Evolutionary conservation across 2,888 invertebrate genomes (phyloP).

Genomic region (Coenonympha arcania): DNA sequence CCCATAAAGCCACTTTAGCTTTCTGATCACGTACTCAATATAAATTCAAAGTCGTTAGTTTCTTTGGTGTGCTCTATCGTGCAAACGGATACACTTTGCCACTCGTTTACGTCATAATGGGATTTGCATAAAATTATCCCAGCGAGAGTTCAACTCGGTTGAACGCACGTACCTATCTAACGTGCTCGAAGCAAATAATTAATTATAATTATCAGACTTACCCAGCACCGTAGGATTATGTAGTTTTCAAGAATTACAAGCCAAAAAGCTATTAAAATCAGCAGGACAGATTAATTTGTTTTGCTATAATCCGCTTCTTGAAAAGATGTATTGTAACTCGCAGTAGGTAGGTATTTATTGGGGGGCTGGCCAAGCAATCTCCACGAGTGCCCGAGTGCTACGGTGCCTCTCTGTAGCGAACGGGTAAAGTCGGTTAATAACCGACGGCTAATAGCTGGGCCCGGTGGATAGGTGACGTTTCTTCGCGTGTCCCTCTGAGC

Average conservation of each 20-base stretch:
- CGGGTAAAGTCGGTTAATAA: too few species aligned
- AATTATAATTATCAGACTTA: constrained; percentile 3
- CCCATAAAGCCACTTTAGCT: neutral
- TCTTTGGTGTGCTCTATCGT: constrained; percentile 10
- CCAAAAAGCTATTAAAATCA: too few species aligned
- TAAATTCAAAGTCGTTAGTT: neutral
- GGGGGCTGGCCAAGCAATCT: too few species aligned
- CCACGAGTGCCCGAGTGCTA: too few species aligned
- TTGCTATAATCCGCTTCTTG: too few species aligned
- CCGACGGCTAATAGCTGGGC: too few species aligned
- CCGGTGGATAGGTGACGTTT: too few species aligned
- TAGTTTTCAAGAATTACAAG: neutral
- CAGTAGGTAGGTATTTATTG: too few species aligned
- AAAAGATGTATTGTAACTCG: too few species aligned
- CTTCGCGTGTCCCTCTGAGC: too few species aligned
- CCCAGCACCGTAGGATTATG: neutral
- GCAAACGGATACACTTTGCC: constrained; percentile 3
- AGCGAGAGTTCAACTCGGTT: neutral
- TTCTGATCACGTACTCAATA: constrained; percentile 1
- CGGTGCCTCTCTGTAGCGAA: too few species aligned
- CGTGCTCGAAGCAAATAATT: constrained; percentile 6
- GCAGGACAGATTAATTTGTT: too few species aligned
- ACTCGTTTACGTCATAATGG: constrained; percentile 6
- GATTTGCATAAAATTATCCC: constrained; percentile 7
- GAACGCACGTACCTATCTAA: neutral